These are phyloP conservation scores for Carcina quercana DNA, from an alignment of 2,888 invertebrate genomes.

Conservation along the genomic window DNA sequence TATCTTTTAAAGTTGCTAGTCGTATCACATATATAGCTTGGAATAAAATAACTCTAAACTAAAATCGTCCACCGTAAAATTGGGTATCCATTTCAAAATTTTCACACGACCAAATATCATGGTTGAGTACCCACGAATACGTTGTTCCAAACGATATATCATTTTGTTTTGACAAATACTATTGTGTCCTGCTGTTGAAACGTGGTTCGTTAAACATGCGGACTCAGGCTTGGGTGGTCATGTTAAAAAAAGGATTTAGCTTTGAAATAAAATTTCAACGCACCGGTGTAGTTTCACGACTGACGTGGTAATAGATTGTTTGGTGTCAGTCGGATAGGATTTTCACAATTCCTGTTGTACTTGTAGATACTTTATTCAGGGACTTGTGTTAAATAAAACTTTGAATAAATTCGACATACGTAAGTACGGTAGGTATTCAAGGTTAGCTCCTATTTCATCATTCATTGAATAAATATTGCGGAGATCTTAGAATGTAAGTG, in stretches of 20 bases:
- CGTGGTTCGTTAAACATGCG: constrained; percentile 30
- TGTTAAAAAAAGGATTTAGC: background rate
- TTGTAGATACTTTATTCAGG: background rate
- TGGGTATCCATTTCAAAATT: constrained; percentile 40
- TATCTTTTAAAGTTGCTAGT: no score
- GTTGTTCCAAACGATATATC: constrained; percentile 46
- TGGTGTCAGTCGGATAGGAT: background rate
- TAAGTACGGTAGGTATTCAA: no score
- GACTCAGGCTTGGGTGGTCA: constrained; percentile 2
- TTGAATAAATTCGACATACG: no score
- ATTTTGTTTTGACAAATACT: constrained; percentile 53
- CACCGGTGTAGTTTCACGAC: no score
- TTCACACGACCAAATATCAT: constrained; percentile 37
- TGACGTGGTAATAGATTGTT: no score
- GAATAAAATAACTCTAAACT: no score
- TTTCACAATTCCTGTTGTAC: background rate
- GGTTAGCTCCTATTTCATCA: no score
- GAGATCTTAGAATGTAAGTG: no score
- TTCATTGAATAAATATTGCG: no score
- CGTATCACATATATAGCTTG: no score
- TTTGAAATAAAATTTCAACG: no score
- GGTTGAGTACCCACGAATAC: constrained; percentile 39
- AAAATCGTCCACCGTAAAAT: constrained; percentile 40
- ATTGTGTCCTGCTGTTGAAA: constrained; percentile 39
- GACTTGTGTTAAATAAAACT: no score